Evolutionary conservation across 2,113 vertebrate genomes (phyloP).

Genomic region (Platichthys flesus): DNA sequence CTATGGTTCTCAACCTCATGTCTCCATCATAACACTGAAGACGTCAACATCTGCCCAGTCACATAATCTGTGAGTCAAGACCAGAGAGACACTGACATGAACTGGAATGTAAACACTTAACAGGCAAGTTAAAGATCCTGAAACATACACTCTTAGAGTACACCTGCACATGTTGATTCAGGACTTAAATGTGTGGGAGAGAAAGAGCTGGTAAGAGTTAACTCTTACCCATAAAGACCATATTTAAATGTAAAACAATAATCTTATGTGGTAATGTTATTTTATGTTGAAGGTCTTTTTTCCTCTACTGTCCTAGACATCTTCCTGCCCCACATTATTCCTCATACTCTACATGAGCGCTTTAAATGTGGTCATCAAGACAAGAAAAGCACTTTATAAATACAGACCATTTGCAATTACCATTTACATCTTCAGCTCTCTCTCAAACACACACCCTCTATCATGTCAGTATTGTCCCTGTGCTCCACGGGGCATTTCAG

Average conservation of each 20-base stretch:
- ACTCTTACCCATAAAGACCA: neutral
- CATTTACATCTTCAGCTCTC: neutral
- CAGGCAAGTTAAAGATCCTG: neutral
- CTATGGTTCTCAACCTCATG: neutral
- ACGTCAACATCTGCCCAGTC: slow-evolving; percentile 22
- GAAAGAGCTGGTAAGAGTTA: neutral
- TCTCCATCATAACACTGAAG: neutral
- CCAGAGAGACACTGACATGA: neutral
- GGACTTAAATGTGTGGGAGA: neutral
- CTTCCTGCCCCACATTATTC: neutral
- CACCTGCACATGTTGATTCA: neutral
- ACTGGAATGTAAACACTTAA: neutral
- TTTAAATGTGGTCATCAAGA: too few species aligned
- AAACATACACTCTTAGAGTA: neutral
- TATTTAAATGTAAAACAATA: neutral
- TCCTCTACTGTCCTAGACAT: slow-evolving; percentile 10
- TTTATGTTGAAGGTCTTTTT: neutral
- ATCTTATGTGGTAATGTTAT: slow-evolving; percentile 5
- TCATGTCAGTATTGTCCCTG: too few species aligned
- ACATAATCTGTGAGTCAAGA: neutral
- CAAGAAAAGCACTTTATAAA: too few species aligned
- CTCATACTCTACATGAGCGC: slow-evolving; percentile 3
- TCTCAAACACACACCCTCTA: neutral
- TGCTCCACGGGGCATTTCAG: too few species aligned
- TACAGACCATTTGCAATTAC: too few species aligned